A percentile compares a stretch with the other conserved stretches of the same genome.
Evolutionary conservation across 2,797 vertebrate genomes (phyloP).

Genomic region (Arremon aurantiirostris): DNA sequence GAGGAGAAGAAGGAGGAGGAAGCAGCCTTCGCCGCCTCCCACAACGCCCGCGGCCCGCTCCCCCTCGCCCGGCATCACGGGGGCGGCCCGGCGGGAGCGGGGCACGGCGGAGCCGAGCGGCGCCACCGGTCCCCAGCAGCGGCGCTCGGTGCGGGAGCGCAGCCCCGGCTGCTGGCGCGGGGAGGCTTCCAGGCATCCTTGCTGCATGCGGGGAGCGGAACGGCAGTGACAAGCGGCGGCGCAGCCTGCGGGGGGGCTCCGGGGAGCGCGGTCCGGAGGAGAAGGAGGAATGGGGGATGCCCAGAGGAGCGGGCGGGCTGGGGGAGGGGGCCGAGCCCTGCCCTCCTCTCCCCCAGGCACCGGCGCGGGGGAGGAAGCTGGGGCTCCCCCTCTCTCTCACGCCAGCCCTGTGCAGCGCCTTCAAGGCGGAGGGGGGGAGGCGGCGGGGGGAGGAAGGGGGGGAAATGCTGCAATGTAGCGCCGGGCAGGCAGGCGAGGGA

Average conservation of each 20-base stretch:
- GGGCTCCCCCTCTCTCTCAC: slow-evolving; percentile 50
- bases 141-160: background rate
- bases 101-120: background rate
- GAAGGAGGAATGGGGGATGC: background rate
- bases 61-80: background rate
- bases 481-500: slow-evolving; percentile 32
- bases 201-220: background rate
- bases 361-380: slow-evolving; percentile 34
- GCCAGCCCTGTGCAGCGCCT: slow-evolving; percentile 67
- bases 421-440: background rate
- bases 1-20: background rate
- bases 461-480: slow-evolving; percentile 71
- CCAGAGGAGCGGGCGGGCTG: background rate
- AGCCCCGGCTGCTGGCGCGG: background rate
- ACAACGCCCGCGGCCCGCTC: background rate
- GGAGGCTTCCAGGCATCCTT: background rate
- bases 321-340: background rate
- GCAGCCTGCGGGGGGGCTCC: background rate
- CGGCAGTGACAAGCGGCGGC: background rate
- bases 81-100: background rate
- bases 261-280: background rate
- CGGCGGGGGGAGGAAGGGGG: background rate
- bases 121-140: background rate
- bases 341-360: slow-evolving; percentile 6
- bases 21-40: background rate